Conservation (phyloP, 2,113 vertebrate species). For the Euleptes europaea region DNA sequence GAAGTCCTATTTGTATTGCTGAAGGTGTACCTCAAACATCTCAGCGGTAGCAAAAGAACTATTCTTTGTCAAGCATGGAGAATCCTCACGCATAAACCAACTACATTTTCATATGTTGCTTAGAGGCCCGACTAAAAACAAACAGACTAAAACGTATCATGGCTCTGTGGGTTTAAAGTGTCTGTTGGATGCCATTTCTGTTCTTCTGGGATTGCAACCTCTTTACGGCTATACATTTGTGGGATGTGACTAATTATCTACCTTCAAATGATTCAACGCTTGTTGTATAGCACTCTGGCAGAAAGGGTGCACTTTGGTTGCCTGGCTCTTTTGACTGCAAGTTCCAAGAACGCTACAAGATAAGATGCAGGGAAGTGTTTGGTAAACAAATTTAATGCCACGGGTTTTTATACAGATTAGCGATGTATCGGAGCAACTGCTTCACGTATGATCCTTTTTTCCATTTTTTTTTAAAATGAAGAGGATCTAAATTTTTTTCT, state of each 20-base stretch:
- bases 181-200: slow-evolving; percentile 50
- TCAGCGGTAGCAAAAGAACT: slow-evolving; percentile 68
- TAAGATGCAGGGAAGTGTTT: slow-evolving; percentile 51
- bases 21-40: slow-evolving; percentile 54
- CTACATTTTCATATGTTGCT: slow-evolving; percentile 62
- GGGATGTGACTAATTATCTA: slow-evolving; percentile 60
- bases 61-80: slow-evolving; percentile 62
- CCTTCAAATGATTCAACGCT: slow-evolving; percentile 43
- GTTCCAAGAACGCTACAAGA: slow-evolving; percentile 47
- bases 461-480: slow-evolving; percentile 37
- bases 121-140: slow-evolving; percentile 57
- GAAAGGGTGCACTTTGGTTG: slow-evolving; percentile 8
- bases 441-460: slow-evolving; percentile 57
- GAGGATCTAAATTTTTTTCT: slow-evolving; percentile 71
- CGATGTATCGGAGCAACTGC: slow-evolving; percentile 52
- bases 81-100: slow-evolving; percentile 21
- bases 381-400: slow-evolving; percentile 58
- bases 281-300: slow-evolving; percentile 32
- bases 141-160: slow-evolving; percentile 48
- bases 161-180: slow-evolving; percentile 57
- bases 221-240: slow-evolving; percentile 50
- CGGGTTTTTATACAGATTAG: slow-evolving; percentile 55
- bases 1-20: too few relatives aligned
- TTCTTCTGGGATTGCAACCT: slow-evolving; percentile 58
- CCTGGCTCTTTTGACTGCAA: slow-evolving; percentile 30